Evolutionary conservation across 2,113 vertebrate species (phyloP).

Genomic region (Gadus macrocephalus): DNA sequence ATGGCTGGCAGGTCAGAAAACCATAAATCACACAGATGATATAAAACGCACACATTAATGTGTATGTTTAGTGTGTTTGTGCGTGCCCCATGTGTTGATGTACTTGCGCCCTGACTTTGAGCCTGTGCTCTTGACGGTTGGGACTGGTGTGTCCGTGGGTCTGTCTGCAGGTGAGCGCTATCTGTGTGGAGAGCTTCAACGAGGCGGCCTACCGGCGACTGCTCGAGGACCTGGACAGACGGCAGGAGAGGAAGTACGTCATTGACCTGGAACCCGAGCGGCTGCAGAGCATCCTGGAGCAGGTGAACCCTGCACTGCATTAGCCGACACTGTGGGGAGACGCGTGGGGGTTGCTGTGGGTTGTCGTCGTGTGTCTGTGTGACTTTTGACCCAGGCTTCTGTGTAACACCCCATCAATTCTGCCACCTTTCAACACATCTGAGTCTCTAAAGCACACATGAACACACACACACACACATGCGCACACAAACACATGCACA

Average conservation of each 20-base stretch:
- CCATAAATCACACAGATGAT: conserved; percentile 13
- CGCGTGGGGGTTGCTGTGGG: conserved; percentile 6
- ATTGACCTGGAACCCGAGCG: conserved; percentile 96
- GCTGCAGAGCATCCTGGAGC: conserved; percentile 94
- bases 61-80: not conserved
- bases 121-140: not conserved
- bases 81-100: not conserved
- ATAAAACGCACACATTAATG: not conserved
- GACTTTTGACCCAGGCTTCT: conserved; percentile 41
- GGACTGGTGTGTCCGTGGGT: not conserved
- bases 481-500: not conserved
- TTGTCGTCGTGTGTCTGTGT: conserved; percentile 10
- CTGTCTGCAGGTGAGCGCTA: conserved; percentile 84
- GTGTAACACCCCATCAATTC: conserved; percentile 41
- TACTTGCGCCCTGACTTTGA: not conserved
- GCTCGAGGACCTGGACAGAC: conserved; percentile 93
- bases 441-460: conserved; percentile 33
- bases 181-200: conserved; percentile 99
- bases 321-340: conserved; percentile 6
- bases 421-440: conserved; percentile 46
- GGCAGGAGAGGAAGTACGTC: conserved; percentile 97
- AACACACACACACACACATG: conserved; percentile 23
- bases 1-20: conserved; percentile 96
- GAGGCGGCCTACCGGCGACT: conserved; percentile 92
- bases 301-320: conserved; percentile 71